Conservation (phyloP, 2,113 vertebrate species). For the Ceyx melanurus region DNA sequence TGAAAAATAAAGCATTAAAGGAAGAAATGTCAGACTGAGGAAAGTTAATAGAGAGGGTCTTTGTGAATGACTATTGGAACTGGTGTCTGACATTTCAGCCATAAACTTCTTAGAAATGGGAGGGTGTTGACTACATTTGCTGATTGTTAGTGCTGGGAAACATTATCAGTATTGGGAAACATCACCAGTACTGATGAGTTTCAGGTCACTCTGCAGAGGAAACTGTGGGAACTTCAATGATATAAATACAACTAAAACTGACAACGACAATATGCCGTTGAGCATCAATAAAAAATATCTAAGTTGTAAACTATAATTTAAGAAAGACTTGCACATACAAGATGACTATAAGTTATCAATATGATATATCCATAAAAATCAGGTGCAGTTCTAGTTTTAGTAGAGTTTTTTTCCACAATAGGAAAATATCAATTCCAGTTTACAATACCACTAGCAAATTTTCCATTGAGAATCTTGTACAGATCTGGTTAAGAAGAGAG, state of each 20-base stretch:
- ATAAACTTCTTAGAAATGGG: background rate
- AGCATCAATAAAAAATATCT: background rate
- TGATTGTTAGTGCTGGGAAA: background rate
- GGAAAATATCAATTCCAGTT: background rate
- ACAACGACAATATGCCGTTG: background rate
- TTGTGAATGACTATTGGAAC: background rate
- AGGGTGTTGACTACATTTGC: background rate
- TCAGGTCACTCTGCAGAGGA: background rate
- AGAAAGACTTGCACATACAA: background rate
- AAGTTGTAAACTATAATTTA: background rate
- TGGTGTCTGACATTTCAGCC: background rate
- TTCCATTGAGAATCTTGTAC: background rate
- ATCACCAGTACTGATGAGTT: background rate
- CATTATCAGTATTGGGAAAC: background rate
- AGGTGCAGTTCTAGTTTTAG: background rate
- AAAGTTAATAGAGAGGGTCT: background rate
- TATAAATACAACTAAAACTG: background rate
- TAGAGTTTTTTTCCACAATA: background rate
- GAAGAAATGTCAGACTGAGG: background rate
- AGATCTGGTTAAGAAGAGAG: background rate
- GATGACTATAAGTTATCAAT: background rate
- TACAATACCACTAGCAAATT: background rate
- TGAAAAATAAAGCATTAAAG: background rate
- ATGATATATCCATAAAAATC: background rate
- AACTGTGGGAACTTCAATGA: background rate